Percentiles rank a stretch among this genome's conserved stretches.
These are phyloP conservation scores for Sigmodon hispidus DNA, from an alignment of 2,113 vertebrate species.

Conservation along the genomic window DNA sequence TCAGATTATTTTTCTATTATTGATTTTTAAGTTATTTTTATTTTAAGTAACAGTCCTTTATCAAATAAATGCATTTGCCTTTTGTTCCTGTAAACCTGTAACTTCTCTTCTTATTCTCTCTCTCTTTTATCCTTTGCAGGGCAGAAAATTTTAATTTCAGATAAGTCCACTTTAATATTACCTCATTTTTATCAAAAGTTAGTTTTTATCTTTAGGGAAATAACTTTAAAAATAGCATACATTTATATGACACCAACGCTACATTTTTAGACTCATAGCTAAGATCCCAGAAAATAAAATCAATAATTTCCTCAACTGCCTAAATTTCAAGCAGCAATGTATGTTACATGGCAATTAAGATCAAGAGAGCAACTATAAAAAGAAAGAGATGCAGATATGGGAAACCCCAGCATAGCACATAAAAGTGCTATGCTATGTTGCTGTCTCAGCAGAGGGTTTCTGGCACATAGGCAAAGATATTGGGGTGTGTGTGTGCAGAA, in stretches of 20 bases:
- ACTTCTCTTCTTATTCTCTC: not conserved
- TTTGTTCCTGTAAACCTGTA: not conserved
- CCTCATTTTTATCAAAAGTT: not conserved
- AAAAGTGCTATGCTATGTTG: constrained; percentile 97
- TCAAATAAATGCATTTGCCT: not conserved
- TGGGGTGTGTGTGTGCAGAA: too few relatives aligned
- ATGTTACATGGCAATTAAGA: constrained; percentile 97
- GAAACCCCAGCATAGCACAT: constrained; percentile 98
- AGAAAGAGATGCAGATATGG: constrained; percentile 98
- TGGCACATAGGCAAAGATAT: constrained; percentile 96
- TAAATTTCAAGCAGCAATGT: constrained; percentile 84
- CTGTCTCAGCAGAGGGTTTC: constrained; percentile 98
- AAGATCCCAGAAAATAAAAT: constrained; percentile 94
- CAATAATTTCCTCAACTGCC: constrained; percentile 87
- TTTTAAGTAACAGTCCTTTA: not conserved
- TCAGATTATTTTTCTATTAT: not conserved
- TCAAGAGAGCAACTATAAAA: constrained; percentile 99
- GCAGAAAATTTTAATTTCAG: not conserved
- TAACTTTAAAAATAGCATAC: constrained; percentile 92
- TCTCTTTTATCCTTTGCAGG: not conserved
- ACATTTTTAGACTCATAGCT: constrained; percentile 93
- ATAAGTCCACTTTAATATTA: not conserved
- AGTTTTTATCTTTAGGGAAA: constrained; percentile 92
- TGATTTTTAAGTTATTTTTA: not conserved
- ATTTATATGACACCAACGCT: constrained; percentile 92